A percentile compares a stretch with the other conserved stretches of the same genome.
phyloP scores from a whole-genome alignment of 2,797 vertebrate genomes.

The Hirundo rustica region DNA sequence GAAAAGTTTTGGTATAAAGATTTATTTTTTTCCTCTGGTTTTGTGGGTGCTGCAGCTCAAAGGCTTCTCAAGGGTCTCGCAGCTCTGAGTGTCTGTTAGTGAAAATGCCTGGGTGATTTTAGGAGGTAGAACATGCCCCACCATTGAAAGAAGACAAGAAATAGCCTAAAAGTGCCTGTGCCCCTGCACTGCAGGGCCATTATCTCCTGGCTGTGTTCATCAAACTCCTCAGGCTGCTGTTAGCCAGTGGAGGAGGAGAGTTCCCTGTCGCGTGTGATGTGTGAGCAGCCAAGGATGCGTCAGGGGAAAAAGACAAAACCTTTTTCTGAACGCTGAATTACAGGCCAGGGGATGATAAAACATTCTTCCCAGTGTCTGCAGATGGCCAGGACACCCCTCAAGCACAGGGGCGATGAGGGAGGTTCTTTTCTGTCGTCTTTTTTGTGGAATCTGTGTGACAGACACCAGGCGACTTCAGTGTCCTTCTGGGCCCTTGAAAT shows the following conservation, averaged over 20 bases:
- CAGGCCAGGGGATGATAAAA: neutral
- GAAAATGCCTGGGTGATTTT: neutral
- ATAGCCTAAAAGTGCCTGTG: neutral
- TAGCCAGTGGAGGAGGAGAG: neutral
- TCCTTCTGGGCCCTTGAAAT: neutral
- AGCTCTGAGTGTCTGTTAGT: neutral
- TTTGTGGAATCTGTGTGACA: neutral
- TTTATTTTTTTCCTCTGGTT: neutral
- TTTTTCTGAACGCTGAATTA: neutral
- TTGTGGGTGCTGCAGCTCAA: neutral
- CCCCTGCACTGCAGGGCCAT: neutral
- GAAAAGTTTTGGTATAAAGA: neutral
- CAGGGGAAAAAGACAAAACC: neutral
- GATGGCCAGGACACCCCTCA: neutral
- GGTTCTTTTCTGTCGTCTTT: neutral
- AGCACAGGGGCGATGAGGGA: accelerated
- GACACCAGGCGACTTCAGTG: neutral
- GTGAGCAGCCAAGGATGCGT: neutral
- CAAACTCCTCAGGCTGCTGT: neutral
- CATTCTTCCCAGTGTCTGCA: neutral
- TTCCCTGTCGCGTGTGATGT: neutral
- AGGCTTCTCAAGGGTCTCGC: neutral
- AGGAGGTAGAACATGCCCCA: neutral
- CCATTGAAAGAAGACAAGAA: neutral
- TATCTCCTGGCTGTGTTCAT: neutral